These are phyloP conservation scores for Caenorhabditis sp. DNA, from an alignment of 2,888 invertebrate genomes.

Conservation along the genomic window DNA sequence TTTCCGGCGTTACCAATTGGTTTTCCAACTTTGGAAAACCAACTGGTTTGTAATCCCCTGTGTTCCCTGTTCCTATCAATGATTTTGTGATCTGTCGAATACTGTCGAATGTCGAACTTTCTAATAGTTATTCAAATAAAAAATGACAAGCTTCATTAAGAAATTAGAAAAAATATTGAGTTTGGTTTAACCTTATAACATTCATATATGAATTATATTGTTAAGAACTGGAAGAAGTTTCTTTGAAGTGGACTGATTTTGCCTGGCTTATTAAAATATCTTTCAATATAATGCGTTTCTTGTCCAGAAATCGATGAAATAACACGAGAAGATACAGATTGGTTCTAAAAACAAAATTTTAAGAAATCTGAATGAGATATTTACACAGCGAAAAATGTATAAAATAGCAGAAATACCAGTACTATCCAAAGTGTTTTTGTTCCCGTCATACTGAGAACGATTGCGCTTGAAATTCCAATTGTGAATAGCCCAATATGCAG, in stretches of 20 bases:
- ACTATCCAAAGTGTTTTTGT: conserved; percentile 54
- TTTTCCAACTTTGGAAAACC: too few relatives aligned
- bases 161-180: conserved; percentile 18
- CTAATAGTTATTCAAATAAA: too few relatives aligned
- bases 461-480: conserved; percentile 43
- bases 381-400: conserved; percentile 41
- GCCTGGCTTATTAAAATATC: conserved; percentile 67
- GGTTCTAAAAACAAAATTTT: too few relatives aligned
- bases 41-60: too few relatives aligned
- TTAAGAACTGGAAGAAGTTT: conserved; percentile 28
- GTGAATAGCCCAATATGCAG: conserved; percentile 67
- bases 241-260: conserved; percentile 73
- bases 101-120: too few relatives aligned
- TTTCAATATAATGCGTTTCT: conserved; percentile 54
- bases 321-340: conserved; percentile 57
- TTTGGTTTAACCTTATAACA: not conserved
- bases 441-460: conserved; percentile 63
- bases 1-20: too few relatives aligned
- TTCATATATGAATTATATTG: not conserved
- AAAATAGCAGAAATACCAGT: conserved; percentile 40
- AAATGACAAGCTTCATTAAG: too few relatives aligned
- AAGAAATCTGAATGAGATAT: not conserved
- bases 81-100: too few relatives aligned
- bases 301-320: conserved; percentile 68
- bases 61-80: too few relatives aligned